Base-by-base conservation (phyloP, 1,140 invertebrate species). In the Aphidius gifuensis region DNA sequence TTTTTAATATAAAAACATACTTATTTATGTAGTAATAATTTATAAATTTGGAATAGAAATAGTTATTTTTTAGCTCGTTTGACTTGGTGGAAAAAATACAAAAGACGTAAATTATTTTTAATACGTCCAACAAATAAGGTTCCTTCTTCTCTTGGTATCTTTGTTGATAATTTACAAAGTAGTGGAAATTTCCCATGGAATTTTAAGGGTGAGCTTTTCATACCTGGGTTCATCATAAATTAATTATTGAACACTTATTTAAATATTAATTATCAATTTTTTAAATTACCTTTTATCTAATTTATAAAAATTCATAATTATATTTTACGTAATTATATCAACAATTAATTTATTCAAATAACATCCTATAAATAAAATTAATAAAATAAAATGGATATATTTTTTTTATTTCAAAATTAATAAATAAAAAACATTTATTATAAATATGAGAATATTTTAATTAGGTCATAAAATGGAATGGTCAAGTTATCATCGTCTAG, bases 391-490 rank as follows among this genome's bases (percentile, higher is more conserved):
- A 16, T 16, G 16, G 16, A 0, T 16, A 16, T 16, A 16, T 16
- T 16, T 16, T 16, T 16, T 0, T 16, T 16, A 0, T 16, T 16
- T 16, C 16, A 16, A 16, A 16, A 16, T 16, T 16, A 16, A 1
- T 1, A 16, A 16, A 1, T 16, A 16, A 16, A 16, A 16, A 16
- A 16, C 16, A 16, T 16, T 16, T 16, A 16, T 16, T 16, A 16
- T 16, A 16, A 16, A 32, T 32, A 1, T 32, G 23, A 32, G 23
- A 32, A 3, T 32, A 32, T 3, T 1, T 32, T 32, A 32, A 32
- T 32, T 32, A 81, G 91, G 90, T 62, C 90, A 93, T 73, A 84
- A 87, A 32, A 85, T 93, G 83, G 91, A 90, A 55, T 93, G 90
- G 89, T 84, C 85, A 66, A 86, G 87, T 51, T 93, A 93, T 71